Conservation (phyloP, 2,888 invertebrate species). For the Cordilura impudica region DNA sequence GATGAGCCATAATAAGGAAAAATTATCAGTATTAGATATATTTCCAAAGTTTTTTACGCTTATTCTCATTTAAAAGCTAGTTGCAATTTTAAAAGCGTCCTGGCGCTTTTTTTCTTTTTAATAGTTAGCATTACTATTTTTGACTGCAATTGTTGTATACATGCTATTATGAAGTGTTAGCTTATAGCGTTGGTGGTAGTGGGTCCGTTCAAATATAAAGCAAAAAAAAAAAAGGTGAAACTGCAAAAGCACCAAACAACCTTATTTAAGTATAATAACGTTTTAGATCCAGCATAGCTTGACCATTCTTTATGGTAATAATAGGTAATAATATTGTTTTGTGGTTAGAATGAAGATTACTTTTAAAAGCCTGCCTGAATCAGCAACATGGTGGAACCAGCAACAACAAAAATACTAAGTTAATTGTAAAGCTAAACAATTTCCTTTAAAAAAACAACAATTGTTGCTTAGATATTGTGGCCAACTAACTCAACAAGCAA, state of each 20-base stretch:
- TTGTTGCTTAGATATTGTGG: conserved; percentile 7
- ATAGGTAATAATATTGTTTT: conserved; percentile 58
- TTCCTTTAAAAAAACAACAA: conserved; percentile 42
- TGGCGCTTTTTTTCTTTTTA: background rate
- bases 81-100: background rate
- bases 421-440: conserved; percentile 55
- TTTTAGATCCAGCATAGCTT: conserved; percentile 39
- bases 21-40: background rate
- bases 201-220: conserved; percentile 39
- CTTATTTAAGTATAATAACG: conserved; percentile 55
- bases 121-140: background rate
- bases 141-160: conserved; percentile 20
- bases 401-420: conserved; percentile 30
- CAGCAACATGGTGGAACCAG: background rate
- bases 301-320: conserved; percentile 60
- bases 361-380: conserved; percentile 49
- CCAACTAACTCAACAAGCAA: conserved; percentile 18
- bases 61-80: too few species aligned
- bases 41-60: background rate
- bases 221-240: conserved; percentile 19
- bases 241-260: conserved; percentile 30
- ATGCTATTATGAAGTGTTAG: conserved; percentile 39
- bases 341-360: conserved; percentile 57
- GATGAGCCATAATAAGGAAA: too few species aligned
- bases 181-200: conserved; percentile 55